A percentile compares a stretch with the other conserved stretches of the same genome.
These are phyloP conservation scores for Solenodon paradoxus DNA, from an alignment of 2,113 vertebrate genomes.

Conservation along the genomic window DNA sequence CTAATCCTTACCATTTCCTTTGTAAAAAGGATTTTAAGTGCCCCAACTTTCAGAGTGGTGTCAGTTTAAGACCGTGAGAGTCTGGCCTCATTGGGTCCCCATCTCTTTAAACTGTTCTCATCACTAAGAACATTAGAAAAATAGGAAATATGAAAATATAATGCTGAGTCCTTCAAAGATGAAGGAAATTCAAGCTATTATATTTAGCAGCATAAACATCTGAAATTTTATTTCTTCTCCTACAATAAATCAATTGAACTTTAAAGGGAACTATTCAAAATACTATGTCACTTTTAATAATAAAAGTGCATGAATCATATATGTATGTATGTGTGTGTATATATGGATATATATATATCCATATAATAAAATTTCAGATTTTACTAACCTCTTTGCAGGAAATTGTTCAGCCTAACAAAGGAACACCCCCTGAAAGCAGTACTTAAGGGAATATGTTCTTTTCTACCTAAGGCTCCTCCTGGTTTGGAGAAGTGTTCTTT, in stretches of 20 bases:
- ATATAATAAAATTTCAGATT: too few species aligned
- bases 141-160: not conserved
- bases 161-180: not conserved
- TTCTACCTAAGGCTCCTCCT: not conserved
- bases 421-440: accelerated
- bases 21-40: not conserved
- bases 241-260: not conserved
- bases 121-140: not conserved
- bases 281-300: not conserved
- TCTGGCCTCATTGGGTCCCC: not conserved
- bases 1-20: not conserved
- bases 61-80: not conserved
- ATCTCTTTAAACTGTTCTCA: not conserved
- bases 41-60: not conserved
- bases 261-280: not conserved
- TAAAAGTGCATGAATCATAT: too few species aligned
- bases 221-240: not conserved
- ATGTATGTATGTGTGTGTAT: too few species aligned
- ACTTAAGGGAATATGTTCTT: not conserved
- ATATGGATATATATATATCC: too few species aligned
- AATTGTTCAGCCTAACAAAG: not conserved
- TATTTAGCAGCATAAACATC: not conserved
- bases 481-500: not conserved
- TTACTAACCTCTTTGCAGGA: not conserved
- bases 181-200: not conserved